Evolutionary conservation across 2,797 vertebrate genomes (phyloP), one percentile per base, ranked within the genome.

Genomic region (Sphenopsis melanotis): DNA sequence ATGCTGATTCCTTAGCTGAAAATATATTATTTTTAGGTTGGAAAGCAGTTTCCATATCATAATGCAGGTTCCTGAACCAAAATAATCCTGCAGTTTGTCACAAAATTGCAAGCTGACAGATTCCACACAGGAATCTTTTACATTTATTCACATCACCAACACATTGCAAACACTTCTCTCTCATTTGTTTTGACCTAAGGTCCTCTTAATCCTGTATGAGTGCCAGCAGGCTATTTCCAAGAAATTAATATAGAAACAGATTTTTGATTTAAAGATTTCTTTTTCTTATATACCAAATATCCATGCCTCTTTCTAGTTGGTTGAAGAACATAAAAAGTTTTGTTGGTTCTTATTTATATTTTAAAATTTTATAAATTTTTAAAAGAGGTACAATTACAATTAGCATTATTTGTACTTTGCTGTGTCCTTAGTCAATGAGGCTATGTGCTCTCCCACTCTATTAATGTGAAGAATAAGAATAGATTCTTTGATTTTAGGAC

Each of bases 61-160:
- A 89, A 82, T 52, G 22, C 66, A 46, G 6, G 27, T 70, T 87
- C 41, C 71, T 76, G 47, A 83, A 94, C 68, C 57, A 94, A 96
- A 94, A 88, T 87, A 56, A 70, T 72, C 50, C 49, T 66, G 63
- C 36, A 12, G 17, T 76, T 77, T 94, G 72, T 84, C 86, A 94
- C 37, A 92, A 94, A 97, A 92, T 68, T 85, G 44, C 61, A 87
- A 94, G 39, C 61, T 92, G 74, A 74, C 82, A 76, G 39, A 53
- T 71, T 90, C 55, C 69, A 49, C 21, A 69, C 6, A 41, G 53
- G 52, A 89, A 84, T 83, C 57, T 77, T 94, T 84, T 85, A 63
- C 49, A 75, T 89, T 70, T 82, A 88, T 76, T 95, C 78, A 74
- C 49, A 63, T 92, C 91, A 84, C 21, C 46, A 74, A 74, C 42